These are phyloP conservation scores for Vanessa atalanta DNA, from an alignment of 1,140 invertebrate species.

Conservation along the genomic window DNA sequence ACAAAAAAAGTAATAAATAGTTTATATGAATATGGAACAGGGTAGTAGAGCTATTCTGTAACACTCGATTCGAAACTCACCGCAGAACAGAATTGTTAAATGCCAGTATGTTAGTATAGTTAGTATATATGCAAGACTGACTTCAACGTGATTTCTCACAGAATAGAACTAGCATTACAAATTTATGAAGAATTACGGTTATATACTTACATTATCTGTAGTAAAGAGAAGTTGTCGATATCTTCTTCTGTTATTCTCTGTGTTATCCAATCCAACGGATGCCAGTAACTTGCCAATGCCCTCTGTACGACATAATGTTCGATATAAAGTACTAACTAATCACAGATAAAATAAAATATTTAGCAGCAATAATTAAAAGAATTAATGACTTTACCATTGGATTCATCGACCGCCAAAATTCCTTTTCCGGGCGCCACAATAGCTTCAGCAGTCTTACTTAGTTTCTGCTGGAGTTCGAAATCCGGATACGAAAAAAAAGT, in stretches of 20 bases:
- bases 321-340: no score
- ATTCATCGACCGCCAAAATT: constrained; percentile 94
- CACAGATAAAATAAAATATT: no score
- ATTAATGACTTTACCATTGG: constrained; percentile 70
- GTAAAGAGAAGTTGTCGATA: constrained; percentile 95
- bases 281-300: constrained; percentile 63
- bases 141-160: no score
- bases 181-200: no score
- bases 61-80: no score
- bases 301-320: constrained; percentile 39
- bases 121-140: no score
- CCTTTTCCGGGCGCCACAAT: constrained; percentile 96
- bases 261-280: constrained; percentile 86
- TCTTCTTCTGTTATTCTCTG: constrained; percentile 91
- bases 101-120: no score
- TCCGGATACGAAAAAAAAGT: constrained; percentile 91
- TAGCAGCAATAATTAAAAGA: neutral
- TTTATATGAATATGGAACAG: no score
- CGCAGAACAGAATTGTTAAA: no score
- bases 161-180: no score
- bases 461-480: constrained; percentile 92
- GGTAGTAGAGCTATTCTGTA: no score
- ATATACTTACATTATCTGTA: constrained; percentile 62
- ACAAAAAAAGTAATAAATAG: no score
- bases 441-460: constrained; percentile 91